Evolutionary conservation across 64 coral and sea anemone genomes (phyloP), one percentile per base, ranked within the genome.

Genomic region (Actinia equina): DNA sequence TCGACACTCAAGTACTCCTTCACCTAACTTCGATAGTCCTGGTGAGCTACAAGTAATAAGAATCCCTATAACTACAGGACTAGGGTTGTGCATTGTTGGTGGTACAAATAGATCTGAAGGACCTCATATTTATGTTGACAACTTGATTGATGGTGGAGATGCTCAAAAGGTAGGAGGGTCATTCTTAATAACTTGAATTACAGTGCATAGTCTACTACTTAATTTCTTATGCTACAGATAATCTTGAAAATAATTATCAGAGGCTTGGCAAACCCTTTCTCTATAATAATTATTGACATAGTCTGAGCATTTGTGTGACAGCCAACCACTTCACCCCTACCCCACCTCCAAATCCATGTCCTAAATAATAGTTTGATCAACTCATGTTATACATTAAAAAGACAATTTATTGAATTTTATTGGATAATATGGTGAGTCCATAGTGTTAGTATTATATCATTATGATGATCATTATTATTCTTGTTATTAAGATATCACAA

Each of bases 81-180:
- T 97, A 71, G 94, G 94, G 17, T 80, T 97, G 81, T 97, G 94
- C 79, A 85, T 97, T 63, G 85, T 97, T 52, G 94, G 94, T n/a
- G 94, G 94, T 5, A 97, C 94, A 61, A 97, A 97, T 64, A 82
- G 91, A 82, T 55, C 91, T 46, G 94, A 97, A 41, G 94, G 94
- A 16, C 94, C 94, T 13, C 94, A 97, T 93, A 85, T 97, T 51
- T 97, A 90, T 88, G 71, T 97, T 80, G 91, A 93, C 80, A 87
- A 91, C 25, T 88, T 97, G 61, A 97, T 90, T 45, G 94, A 93
- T 51, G 94, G 94, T 20, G 89, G 94, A 87, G 94, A 97, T 63
- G 91, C 94, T 14, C 81, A 93, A 54, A 97, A 84, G 91, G 94
- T 97, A 86, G 52, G 71, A 45, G 13, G 11, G 15, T 0, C n/a